Percentiles rank a stretch among this genome's conserved stretches.
Conservation (phyloP, 2,113 vertebrate species). For the Enhydra lutris region DNA sequence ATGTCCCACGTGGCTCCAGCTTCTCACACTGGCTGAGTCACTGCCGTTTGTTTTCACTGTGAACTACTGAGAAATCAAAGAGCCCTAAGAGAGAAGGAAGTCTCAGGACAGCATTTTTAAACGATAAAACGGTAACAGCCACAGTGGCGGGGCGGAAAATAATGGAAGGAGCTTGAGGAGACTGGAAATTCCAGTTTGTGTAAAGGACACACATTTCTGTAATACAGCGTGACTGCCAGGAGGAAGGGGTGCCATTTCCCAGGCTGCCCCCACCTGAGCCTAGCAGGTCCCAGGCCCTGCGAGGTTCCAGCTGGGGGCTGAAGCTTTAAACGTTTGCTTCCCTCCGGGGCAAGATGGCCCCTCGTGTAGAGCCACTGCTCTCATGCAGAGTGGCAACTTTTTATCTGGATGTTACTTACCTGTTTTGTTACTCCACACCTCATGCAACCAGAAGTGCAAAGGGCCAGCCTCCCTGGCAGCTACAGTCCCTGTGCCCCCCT, state of each 20-base stretch:
- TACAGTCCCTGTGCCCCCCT: neutral
- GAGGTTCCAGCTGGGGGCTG: neutral
- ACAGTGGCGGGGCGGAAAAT: neutral
- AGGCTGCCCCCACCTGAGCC: neutral
- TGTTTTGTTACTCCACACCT: neutral
- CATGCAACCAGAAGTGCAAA: neutral
- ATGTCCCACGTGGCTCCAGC: neutral
- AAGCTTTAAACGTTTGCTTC: neutral
- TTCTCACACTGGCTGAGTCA: neutral
- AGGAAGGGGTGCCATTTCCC: neutral
- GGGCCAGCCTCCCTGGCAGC: neutral
- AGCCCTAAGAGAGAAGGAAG: constrained; percentile 20
- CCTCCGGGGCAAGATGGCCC: neutral
- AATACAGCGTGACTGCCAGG: neutral
- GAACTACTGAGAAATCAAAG: constrained; percentile 28
- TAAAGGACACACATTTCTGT: rapidly evolving
- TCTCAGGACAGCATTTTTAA: neutral
- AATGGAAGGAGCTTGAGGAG: neutral
- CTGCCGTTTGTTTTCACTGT: neutral
- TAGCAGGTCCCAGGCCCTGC: neutral
- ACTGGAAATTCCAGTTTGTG: constrained; percentile 32
- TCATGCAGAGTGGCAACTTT: neutral
- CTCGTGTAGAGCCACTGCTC: neutral
- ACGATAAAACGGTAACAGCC: neutral
- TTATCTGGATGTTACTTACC: neutral